These are phyloP conservation scores for Propsilocerus akamusi DNA, from an alignment of 1,140 invertebrate species.

Conservation along the genomic window DNA sequence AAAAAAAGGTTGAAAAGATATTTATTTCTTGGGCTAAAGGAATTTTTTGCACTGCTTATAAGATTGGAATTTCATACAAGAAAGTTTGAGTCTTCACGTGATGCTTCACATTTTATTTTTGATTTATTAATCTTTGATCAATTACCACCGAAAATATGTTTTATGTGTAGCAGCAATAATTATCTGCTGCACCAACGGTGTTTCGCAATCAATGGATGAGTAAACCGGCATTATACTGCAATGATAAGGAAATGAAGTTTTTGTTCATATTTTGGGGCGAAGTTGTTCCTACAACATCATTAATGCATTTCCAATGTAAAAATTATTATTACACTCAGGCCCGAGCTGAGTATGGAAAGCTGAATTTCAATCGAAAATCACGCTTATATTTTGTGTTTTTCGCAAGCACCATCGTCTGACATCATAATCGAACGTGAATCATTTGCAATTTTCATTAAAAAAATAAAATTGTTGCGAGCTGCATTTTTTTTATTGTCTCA, in stretches of 20 bases:
- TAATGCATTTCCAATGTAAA: no score
- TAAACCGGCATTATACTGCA: background rate
- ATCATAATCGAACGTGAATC: no score
- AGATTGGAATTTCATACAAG: background rate
- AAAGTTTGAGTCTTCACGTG: background rate
- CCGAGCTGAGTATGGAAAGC: no score
- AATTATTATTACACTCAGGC: no score
- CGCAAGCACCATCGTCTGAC: no score
- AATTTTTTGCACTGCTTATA: background rate
- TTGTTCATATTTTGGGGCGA: background rate
- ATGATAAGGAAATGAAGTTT: constrained; percentile 1
- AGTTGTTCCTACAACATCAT: no score
- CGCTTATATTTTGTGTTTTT: no score
- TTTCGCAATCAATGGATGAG: background rate
- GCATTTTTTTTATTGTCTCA: no score
- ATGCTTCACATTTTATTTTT: background rate
- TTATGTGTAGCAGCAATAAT: background rate
- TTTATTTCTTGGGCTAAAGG: background rate
- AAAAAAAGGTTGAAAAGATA: background rate
- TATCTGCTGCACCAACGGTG: no score
- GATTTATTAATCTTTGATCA: constrained; percentile 4
- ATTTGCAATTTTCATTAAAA: no score
- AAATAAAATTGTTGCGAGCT: no score
- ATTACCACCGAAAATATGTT: background rate
- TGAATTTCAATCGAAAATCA: no score